A percentile compares a stretch with the other conserved stretches of the same genome.
phyloP scores from a whole-genome alignment of 2,797 vertebrate species.

The Capromys pilorides region DNA sequence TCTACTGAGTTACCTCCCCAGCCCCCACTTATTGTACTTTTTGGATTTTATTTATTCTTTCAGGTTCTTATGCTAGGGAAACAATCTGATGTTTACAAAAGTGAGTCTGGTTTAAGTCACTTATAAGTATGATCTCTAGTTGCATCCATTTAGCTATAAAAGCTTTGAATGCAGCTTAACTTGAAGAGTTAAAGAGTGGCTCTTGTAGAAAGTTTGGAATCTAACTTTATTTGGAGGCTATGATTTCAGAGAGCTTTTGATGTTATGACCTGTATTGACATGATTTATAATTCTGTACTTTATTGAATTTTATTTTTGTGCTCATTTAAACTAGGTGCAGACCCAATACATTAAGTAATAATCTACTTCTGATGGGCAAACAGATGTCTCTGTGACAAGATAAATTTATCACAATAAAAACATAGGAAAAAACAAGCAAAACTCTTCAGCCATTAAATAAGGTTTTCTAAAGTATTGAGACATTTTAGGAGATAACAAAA shows the following conservation, averaged over 20 bases:
- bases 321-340: constrained; percentile 42
- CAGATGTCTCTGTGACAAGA: constrained; percentile 64
- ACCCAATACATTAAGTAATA: constrained; percentile 45
- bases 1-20: no score
- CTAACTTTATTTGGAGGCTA: constrained; percentile 36
- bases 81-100: no score
- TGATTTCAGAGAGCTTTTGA: not conserved
- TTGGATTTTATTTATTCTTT: no score
- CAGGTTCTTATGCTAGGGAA: no score
- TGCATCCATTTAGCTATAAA: no score
- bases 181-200: not conserved
- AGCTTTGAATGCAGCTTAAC: not conserved
- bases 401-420: constrained; percentile 74
- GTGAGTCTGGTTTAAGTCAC: no score
- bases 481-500: not conserved
- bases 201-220: not conserved
- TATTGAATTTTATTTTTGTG: constrained; percentile 43
- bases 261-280: constrained; percentile 27
- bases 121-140: no score
- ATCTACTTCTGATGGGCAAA: constrained; percentile 17
- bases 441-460: constrained; percentile 31
- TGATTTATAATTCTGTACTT: constrained; percentile 49
- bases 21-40: no score
- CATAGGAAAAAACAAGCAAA: constrained; percentile 9
- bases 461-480: not conserved